Evolutionary conservation across 2,888 invertebrate species (phyloP).

Genomic region (Yponomeuta malinellus): DNA sequence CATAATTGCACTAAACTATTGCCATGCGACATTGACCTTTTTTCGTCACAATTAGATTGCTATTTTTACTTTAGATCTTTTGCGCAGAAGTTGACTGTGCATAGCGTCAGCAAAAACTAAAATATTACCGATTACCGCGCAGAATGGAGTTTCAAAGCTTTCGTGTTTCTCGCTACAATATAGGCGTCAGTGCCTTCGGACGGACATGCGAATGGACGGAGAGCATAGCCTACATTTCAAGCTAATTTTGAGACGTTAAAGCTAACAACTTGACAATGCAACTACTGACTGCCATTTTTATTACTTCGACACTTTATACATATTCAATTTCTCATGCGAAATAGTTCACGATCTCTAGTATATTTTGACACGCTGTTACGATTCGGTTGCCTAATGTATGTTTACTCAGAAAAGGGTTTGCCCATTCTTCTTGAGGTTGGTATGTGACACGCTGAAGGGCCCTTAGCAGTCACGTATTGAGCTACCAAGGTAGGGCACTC

Average conservation of each 20-base stretch:
- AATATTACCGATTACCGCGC: too few species aligned
- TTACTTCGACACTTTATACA: background rate
- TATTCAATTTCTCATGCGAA: constrained; percentile 1
- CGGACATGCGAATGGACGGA: too few species aligned
- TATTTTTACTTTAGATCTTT: background rate
- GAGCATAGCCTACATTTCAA: background rate
- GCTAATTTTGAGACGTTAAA: background rate
- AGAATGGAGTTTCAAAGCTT: too few species aligned
- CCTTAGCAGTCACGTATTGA: background rate
- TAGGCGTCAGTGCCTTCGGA: too few species aligned
- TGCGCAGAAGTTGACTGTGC: background rate
- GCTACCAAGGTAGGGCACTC: background rate
- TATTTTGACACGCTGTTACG: background rate
- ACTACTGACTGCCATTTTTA: background rate
- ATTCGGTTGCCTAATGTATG: background rate
- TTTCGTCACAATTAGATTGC: background rate
- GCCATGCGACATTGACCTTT: background rate
- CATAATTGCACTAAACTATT: background rate
- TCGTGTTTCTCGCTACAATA: too few species aligned
- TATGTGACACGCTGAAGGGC: background rate
- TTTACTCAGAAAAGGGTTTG: background rate
- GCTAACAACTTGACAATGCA: background rate
- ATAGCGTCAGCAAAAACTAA: too few species aligned
- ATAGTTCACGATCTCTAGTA: background rate
- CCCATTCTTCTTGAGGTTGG: background rate